Conservation (phyloP, 2,888 invertebrate species). For the Abscondita cerata region DNA sequence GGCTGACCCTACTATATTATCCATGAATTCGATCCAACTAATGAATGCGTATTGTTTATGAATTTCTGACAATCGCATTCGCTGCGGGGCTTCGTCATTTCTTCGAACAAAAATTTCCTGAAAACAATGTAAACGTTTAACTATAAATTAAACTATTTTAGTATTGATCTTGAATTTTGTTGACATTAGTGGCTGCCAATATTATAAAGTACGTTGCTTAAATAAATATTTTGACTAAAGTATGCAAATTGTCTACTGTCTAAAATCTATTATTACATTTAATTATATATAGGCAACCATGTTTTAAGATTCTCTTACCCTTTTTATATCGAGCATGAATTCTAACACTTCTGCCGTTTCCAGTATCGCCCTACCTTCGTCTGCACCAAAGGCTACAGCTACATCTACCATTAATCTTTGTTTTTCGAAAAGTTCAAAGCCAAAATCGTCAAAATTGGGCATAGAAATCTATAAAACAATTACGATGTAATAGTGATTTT, state of each 20-base stretch:
- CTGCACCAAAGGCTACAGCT: conserved; percentile 41
- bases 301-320: no score
- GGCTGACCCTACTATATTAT: conserved; percentile 40
- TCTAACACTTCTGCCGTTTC: conserved; percentile 42
- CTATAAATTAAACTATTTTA: background rate
- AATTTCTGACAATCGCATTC: conserved; percentile 37
- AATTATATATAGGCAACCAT: no score
- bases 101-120: conserved; percentile 16
- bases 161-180: no score
- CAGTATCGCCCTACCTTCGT: conserved; percentile 28
- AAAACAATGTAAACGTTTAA: conserved; percentile 1
- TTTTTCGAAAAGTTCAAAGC: conserved; percentile 24
- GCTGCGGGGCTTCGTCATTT: conserved; percentile 21
- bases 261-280: background rate
- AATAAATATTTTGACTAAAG: no score
- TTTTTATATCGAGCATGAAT: conserved; percentile 42
- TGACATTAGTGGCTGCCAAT: background rate
- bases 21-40: conserved; percentile 47
- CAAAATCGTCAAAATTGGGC: conserved; percentile 11
- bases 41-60: conserved; percentile 39
- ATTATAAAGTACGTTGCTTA: background rate
- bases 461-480: conserved; percentile 11
- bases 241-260: no score
- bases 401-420: conserved; percentile 42
- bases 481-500: no score